Base-by-base conservation (phyloP, 2,797 vertebrate species). In the Sebastes steindachneri region DNA sequence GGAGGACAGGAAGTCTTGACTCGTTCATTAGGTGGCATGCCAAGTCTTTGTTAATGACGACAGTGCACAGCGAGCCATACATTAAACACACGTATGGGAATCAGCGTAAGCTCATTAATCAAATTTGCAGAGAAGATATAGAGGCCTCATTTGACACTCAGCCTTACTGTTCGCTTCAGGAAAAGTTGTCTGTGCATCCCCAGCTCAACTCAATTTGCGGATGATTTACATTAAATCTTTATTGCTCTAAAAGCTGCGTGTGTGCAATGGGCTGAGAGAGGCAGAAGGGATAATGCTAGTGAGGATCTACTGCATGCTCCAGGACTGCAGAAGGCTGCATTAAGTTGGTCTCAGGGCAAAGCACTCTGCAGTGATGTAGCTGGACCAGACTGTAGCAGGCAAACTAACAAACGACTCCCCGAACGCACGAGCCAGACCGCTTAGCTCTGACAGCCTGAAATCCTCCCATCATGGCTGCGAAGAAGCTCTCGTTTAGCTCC, bases 331-430 rank as follows among this genome's bases (percentile, higher is more conserved):
- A 75, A 65, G 23, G 59, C 83, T 85, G 78, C 82, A 73, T 88
- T 86, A 86, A 77, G 74, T 83, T 77, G 62, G 67, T 85, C 82
- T 89, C 8, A 15, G 78, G 87, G 88, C 85, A 25, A 48, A 90
- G 58, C 60, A 66, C 82, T 83, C 82, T 88, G 85, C 86, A 73
- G 86, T 72, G 82, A 73, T 79, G 60, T 64, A 75, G 74, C 73
- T 68, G 55, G 63, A 87, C 80, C 55, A 71, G 86, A 68, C 69
- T 71, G 37, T 8, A 63, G 80, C 72, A 62, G 48, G 62, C 68
- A 29, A 79, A 73, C 78, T 62, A 69, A 83, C 80, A 84, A 88
- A 89, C 29, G 19, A 45, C 64, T 82, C 45, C 55, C 33, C 31
- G 9, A 77, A 74, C 70, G 66, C 68, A 35, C 23, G 54, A 78